These are phyloP conservation scores for Microtus montanus DNA, from an alignment of 2,113 vertebrate species.

Conservation along the genomic window DNA sequence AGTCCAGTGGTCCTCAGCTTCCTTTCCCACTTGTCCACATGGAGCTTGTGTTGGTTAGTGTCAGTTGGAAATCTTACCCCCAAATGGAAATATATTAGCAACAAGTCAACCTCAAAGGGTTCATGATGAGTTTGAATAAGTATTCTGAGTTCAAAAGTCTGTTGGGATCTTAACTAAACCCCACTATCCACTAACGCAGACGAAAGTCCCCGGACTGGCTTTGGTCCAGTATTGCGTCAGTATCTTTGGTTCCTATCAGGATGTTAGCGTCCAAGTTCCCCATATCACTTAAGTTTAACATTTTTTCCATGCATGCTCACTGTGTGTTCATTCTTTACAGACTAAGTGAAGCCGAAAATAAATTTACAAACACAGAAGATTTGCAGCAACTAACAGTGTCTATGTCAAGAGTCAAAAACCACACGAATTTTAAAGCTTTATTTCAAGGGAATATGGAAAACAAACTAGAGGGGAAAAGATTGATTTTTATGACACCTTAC, in stretches of 20 bases:
- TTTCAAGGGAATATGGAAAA: slow-evolving; percentile 14
- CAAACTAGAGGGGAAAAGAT: neutral
- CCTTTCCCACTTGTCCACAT: slow-evolving; percentile 74
- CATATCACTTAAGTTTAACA: slow-evolving; percentile 48
- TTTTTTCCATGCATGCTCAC: slow-evolving; percentile 63
- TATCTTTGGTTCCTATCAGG: slow-evolving; percentile 60
- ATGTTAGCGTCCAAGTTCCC: slow-evolving; percentile 48
- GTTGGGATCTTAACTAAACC: slow-evolving; percentile 70
- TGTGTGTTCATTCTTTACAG: slow-evolving; percentile 56
- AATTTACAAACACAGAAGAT: slow-evolving; percentile 38
- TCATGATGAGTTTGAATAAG: slow-evolving; percentile 77
- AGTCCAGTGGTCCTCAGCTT: slow-evolving; percentile 77
- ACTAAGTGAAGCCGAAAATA: slow-evolving; percentile 37
- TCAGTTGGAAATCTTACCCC: slow-evolving; percentile 73
- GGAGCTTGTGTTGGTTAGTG: slow-evolving; percentile 76
- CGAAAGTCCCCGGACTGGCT: slow-evolving; percentile 51
- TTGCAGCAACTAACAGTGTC: neutral
- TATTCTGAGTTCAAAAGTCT: slow-evolving; percentile 73
- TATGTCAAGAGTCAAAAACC: slow-evolving; percentile 3
- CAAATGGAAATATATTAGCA: slow-evolving; percentile 76
- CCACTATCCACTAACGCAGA: neutral
- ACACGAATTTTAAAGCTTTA: slow-evolving; percentile 9
- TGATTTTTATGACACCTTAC: neutral
- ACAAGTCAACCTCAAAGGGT: slow-evolving; percentile 71
- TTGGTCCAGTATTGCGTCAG: slow-evolving; percentile 57